Percentiles rank a stretch among this genome's conserved stretches.
Conservation (phyloP, 1,140 invertebrate species). For the Grapholita molesta region DNA sequence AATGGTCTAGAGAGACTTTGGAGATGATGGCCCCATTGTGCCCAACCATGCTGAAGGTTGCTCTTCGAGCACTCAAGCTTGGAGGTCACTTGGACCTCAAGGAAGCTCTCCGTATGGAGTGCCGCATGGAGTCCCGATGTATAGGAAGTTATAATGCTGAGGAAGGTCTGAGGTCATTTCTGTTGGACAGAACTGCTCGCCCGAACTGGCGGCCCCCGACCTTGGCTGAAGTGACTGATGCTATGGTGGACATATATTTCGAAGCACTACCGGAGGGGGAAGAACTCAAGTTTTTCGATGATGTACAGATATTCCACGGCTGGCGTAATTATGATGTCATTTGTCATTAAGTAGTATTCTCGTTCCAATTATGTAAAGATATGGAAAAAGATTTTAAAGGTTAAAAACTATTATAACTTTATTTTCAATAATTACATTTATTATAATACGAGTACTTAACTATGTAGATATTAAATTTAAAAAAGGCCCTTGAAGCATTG, state of each 20-base stretch:
- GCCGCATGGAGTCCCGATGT: constrained; percentile 86
- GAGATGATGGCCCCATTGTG: constrained; percentile 90
- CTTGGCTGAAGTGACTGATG: constrained; percentile 86
- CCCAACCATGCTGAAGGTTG: constrained; percentile 95
- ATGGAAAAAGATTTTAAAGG: no score
- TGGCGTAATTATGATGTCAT: no score
- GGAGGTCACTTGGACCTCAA: constrained; percentile 86
- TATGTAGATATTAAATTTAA: no score
- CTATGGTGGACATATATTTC: constrained; percentile 79
- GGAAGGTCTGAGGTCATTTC: constrained; percentile 97
- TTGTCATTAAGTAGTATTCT: no score
- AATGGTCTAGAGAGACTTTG: constrained; percentile 87
- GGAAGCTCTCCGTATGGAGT: constrained; percentile 96
- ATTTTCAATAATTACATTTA: no score
- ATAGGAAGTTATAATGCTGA: constrained; percentile 90
- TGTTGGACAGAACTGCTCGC: constrained; percentile 96
- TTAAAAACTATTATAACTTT: no score
- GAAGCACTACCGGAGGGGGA: constrained; percentile 80
- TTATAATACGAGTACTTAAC: no score
- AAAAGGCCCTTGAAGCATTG: no score
- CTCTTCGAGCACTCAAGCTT: constrained; percentile 86
- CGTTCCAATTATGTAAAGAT: no score
- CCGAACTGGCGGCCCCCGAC: constrained; percentile 92
- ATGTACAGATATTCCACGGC: constrained; percentile 17
- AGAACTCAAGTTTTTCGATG: constrained; percentile 75